Conservation (phyloP, 1,140 invertebrate species). For the Stegodyphus dumicola region DNA sequence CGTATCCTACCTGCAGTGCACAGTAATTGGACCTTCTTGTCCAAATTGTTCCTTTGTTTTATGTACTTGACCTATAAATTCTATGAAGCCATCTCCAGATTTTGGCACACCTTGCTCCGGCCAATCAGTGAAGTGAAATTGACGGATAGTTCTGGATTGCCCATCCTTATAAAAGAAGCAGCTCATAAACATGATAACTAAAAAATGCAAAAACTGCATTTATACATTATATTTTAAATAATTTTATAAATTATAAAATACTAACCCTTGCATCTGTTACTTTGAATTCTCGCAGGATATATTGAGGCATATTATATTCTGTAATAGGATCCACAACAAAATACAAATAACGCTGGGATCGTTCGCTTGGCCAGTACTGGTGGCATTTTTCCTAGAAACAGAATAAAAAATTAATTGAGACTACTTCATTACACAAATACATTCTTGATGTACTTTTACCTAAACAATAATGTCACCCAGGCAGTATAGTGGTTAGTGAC, state of each 20-base stretch:
- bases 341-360: constrained; percentile 91
- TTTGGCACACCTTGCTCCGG: constrained; percentile 96
- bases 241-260: neutral
- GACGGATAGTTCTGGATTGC: constrained; percentile 93
- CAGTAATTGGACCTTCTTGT: constrained; percentile 99
- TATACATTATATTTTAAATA: neutral
- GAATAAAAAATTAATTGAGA: neutral
- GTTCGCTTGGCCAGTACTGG: constrained; percentile 98
- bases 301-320: constrained; percentile 99
- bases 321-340: constrained; percentile 99
- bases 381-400: constrained; percentile 86
- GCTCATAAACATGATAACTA: neutral
- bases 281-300: constrained; percentile 98
- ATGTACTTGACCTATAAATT: constrained; percentile 99
- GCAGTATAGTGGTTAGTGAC: no score
- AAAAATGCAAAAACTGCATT: neutral
- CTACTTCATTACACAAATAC: neutral
- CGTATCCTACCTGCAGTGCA: constrained; percentile 90
- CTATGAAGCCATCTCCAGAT: constrained; percentile 97
- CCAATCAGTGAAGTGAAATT: constrained; percentile 99
- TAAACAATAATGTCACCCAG: no score
- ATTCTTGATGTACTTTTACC: neutral
- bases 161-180: constrained; percentile 77
- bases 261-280: constrained; percentile 76
- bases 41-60: constrained; percentile 99